Evolutionary conservation across 2,113 vertebrate species (phyloP), one percentile per base, ranked within the genome.

Genomic region (Pavo muticus): DNA sequence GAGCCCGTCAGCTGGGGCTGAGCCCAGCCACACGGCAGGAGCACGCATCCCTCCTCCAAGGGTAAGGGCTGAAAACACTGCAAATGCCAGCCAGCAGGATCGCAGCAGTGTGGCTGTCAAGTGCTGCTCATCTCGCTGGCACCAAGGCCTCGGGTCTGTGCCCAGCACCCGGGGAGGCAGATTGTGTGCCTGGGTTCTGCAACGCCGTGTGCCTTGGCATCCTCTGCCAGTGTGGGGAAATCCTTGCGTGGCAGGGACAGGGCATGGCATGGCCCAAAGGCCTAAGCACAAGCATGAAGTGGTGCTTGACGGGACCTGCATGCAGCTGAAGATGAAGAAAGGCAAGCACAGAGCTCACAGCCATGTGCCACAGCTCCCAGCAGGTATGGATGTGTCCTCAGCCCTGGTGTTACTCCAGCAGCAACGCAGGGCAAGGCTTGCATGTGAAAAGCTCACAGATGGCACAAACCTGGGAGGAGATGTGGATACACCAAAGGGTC

Each of bases 61-160:
- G 65, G 19, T 10, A 29, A 48, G 48, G 32, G 25, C 25, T 16
- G n/a, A 61, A 61, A 40, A 7, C 65, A 63, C 47, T 87, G 74
- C 78, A 78, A 68, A 12, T 52, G 61, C 15, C 1, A 1, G 61
- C 37, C 81, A 87, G 87, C 12, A 0, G 87, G 91, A 73, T 40
- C 57, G 30, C 4, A 0, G 6, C 45, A 48, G 83, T 0, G 0
- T 13, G 50, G 24, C 35, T 18, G 1, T 23, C 0, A 3, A 52
- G 50, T 45, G 11, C 20, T 29, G 2, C 0, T 27, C 14, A 0
- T 39, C 23, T 10, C 35, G 13, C 10, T 27, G 0, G 0, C 64
- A 76, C 90, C 94, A 78, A 72, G 47, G 65, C 35, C 81, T 91
- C n/a, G 1, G 48, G 45, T 77, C 54, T 23, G 30, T 77, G 79